These are phyloP conservation scores for Cataglyphis livida DNA, from an alignment of 2,888 invertebrate species.

Conservation along the genomic window DNA sequence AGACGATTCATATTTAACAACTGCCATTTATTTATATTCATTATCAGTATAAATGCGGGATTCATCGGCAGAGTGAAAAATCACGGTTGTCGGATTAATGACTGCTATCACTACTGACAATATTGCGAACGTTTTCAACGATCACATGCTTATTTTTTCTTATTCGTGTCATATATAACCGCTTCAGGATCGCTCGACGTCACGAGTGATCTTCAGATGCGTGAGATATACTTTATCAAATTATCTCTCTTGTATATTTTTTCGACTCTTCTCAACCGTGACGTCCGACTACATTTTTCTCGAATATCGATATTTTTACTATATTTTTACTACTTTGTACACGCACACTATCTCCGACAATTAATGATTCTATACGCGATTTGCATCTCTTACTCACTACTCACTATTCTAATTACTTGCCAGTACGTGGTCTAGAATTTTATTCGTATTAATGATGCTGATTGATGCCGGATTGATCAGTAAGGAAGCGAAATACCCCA, in stretches of 20 bases:
- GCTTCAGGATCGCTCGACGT: background rate
- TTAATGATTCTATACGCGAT: slow-evolving; percentile 65
- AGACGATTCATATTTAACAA: background rate
- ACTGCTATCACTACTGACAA: background rate
- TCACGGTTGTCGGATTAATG: slow-evolving; percentile 7
- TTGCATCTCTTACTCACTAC: slow-evolving; percentile 55
- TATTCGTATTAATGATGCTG: slow-evolving; percentile 77
- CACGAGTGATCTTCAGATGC: background rate
- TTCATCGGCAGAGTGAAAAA: background rate
- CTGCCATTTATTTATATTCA: background rate
- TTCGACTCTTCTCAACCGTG: background rate
- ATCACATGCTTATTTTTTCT: background rate
- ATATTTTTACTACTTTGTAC: background rate
- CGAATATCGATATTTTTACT: background rate
- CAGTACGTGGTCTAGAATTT: slow-evolving; percentile 75
- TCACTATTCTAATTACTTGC: slow-evolving; percentile 81
- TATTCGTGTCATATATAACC: background rate
- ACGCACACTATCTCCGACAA: slow-evolving; percentile 49
- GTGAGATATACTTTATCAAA: background rate
- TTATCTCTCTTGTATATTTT: background rate
- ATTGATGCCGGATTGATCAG: slow-evolving; percentile 68
- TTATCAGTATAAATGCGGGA: background rate
- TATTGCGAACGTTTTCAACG: background rate
- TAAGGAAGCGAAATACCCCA: slow-evolving; percentile 56
- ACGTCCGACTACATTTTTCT: background rate